phyloP scores from a whole-genome alignment of 2,888 invertebrate genomes.

The Cerceris rybyensis region DNA sequence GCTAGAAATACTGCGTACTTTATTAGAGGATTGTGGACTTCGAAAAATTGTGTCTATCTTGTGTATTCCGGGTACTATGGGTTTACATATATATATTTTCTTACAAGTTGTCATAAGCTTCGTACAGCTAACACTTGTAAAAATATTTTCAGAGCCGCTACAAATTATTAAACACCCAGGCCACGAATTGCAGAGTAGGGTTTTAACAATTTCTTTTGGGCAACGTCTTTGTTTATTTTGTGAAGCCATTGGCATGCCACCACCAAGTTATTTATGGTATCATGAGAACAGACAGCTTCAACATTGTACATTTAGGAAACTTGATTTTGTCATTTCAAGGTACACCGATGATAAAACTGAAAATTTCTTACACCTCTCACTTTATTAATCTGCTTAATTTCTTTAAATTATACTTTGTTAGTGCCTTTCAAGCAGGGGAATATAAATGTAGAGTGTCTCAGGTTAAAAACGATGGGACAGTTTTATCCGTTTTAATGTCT shows the following conservation, averaged over 20 bases:
- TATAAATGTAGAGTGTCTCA: conserved; percentile 72
- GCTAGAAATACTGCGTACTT: conserved; percentile 65
- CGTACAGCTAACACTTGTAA: not conserved
- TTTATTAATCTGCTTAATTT: not conserved
- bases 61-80: conserved; percentile 69
- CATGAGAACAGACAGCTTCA: conserved; percentile 64
- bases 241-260: conserved; percentile 74
- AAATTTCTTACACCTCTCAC: not conserved
- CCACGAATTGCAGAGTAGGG: conserved; percentile 22
- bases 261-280: conserved; percentile 75
- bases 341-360: conserved; percentile 31
- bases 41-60: conserved; percentile 68
- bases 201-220: conserved; percentile 60
- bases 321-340: conserved; percentile 68
- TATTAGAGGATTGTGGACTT: conserved; percentile 70
- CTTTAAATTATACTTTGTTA: conserved; percentile 30
- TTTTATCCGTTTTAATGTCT: conserved; percentile 55
- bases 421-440: conserved; percentile 67
- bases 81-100: not conserved
- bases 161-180: conserved; percentile 71
- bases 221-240: conserved; percentile 66
- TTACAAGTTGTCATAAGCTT: not conserved
- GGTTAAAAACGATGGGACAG: conserved; percentile 58
- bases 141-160: conserved; percentile 63
- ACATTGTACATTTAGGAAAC: conserved; percentile 56